Base-by-base conservation (phyloP, 2,113 vertebrate genomes). In the Lampris incognitus region DNA sequence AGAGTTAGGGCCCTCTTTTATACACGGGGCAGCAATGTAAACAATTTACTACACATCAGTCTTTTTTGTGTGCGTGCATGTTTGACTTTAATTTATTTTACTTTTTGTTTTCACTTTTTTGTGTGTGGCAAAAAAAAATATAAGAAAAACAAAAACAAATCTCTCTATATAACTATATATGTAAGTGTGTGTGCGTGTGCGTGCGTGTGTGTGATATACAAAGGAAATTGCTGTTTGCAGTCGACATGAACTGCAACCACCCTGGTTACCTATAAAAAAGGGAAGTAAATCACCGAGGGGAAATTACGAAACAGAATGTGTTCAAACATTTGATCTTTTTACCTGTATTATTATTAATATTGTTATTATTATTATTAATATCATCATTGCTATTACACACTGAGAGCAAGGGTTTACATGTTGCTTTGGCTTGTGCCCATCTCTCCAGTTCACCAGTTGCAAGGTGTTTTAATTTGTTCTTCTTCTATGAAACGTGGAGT, bases 41-140 rank as follows among this genome's bases (percentile, higher is more conserved):
- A 94, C 90, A 89, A 92, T 95, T 95, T 94, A 94, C 92, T 94
- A 94, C 92, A 94, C 93, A 94, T 94, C 94, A 91, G 93, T 94
- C 94, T 93, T 94, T 85, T 93, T 93, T 93, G 94, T 94, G 94
- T 92, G 94, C 79, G 93, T 95, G 94, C 94, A 95, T 94, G 93
- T 94, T 94, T 95, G 93, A 93, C 89, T 92, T 88, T 95, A 93
- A 94, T 94, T 94, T 95, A 94, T 94, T 94, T 91, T 81, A 91
- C 76, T 81, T 83, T 76, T 85, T 90, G 83, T 92, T 90, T 92
- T 90, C 88, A 92, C 87, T 87, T 93, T 91, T 94, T 93, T 93
- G 89, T 94, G 94, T 93, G 93, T 90, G 88, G 66, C 89, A 82
- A 90, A 91, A 85, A 88, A 91, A 91, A 88, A 79, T 13, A 13